These are phyloP conservation scores for Propithecus deckenii DNA, from an alignment of 2,797 vertebrate genomes.

Conservation along the genomic window DNA sequence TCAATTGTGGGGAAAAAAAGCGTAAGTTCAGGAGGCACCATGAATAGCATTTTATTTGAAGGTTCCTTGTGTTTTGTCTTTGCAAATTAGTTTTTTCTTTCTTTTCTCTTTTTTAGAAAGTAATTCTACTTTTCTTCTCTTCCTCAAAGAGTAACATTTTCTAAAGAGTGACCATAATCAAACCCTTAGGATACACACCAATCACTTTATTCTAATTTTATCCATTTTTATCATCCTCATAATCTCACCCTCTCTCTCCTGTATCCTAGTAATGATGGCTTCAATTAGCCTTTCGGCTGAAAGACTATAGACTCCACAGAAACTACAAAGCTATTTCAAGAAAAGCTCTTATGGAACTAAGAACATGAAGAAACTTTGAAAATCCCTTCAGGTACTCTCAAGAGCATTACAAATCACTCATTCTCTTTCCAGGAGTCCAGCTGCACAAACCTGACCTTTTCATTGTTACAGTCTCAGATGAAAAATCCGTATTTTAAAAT, in stretches of 20 bases:
- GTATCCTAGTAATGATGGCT: not conserved
- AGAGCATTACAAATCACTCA: conserved; percentile 16
- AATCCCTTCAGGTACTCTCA: conserved; percentile 14
- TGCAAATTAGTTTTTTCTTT: not conserved
- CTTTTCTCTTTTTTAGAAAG: conserved; percentile 15
- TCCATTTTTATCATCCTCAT: not conserved
- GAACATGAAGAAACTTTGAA: conserved; percentile 15
- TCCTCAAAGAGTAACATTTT: not conserved
- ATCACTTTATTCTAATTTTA: conserved; percentile 15
- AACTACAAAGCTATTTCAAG: conserved; percentile 59
- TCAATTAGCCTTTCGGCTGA: conserved; percentile 46
- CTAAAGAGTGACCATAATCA: conserved; percentile 25
- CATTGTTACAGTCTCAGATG: conserved; percentile 54
- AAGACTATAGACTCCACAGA: conserved; percentile 42
- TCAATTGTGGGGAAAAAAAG: not conserved
- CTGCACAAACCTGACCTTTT: conserved; percentile 62
- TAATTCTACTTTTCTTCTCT: conserved; percentile 35
- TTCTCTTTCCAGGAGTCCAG: conserved; percentile 38
- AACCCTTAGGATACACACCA: not conserved
- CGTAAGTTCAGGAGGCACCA: not conserved
- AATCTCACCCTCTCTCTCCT: conserved; percentile 26
- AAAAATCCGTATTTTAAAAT: conserved; percentile 61
- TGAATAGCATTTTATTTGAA: not conserved
- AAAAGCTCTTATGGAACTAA: not conserved
- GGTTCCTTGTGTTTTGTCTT: not conserved